These are phyloP conservation scores for Cheilosia vulpina DNA, from an alignment of 2,888 invertebrate species.

Conservation along the genomic window DNA sequence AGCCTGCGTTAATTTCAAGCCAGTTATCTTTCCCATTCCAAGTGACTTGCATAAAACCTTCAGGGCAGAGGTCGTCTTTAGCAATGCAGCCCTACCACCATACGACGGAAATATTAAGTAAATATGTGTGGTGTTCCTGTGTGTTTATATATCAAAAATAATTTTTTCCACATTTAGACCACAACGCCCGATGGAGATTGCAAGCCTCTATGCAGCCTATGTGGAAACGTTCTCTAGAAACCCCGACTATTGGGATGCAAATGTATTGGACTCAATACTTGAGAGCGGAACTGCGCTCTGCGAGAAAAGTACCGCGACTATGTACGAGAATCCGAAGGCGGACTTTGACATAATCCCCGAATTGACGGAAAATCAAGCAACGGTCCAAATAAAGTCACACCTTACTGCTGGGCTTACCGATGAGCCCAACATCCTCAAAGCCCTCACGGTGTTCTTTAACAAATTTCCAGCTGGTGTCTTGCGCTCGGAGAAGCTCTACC, in stretches of 20 bases:
- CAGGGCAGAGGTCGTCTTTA: conserved; percentile 79
- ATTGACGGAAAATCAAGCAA: conserved; percentile 78
- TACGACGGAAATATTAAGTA: conserved; percentile 1
- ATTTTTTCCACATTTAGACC: conserved; percentile 69
- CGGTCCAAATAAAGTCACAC: conserved; percentile 78
- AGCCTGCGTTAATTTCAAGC: conserved; percentile 30
- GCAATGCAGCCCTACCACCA: conserved; percentile 76
- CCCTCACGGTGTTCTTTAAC: conserved; percentile 79
- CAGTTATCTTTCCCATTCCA: conserved; percentile 77
- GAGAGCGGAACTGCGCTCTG: conserved; percentile 77
- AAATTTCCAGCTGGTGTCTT: conserved; percentile 79
- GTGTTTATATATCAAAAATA: neutral
- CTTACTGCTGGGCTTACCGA: conserved; percentile 78
- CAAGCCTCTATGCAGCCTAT: conserved; percentile 80
- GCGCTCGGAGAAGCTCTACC: conserved; percentile 77
- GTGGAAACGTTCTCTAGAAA: conserved; percentile 80
- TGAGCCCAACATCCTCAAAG: conserved; percentile 80
- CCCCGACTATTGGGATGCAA: conserved; percentile 80
- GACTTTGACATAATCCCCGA: conserved; percentile 81
- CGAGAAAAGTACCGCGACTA: conserved; percentile 75
- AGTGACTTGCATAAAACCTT: conserved; percentile 79
- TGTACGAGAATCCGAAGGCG: conserved; percentile 77
- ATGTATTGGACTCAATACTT: conserved; percentile 79
- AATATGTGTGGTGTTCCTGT: neutral
- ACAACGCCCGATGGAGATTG: conserved; percentile 79